These are phyloP conservation scores for Papilio demoleus DNA, from an alignment of 2,888 invertebrate species.

Conservation along the genomic window DNA sequence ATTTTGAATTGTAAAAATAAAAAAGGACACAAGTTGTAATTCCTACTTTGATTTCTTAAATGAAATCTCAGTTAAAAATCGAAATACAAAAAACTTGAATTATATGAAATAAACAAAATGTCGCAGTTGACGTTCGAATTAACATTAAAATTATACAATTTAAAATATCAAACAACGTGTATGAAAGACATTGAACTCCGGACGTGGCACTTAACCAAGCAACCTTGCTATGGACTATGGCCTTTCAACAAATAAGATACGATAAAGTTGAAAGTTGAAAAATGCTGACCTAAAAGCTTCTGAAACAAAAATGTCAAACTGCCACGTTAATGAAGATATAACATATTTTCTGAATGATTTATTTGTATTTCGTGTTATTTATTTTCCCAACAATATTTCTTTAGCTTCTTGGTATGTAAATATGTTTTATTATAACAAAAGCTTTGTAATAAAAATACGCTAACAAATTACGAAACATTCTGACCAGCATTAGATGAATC, in stretches of 20 bases:
- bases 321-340: conserved; percentile 19
- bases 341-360: neutral
- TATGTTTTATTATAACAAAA: neutral
- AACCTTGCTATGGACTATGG: conserved; percentile 1
- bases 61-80: no score
- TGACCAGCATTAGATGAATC: conserved; percentile 2
- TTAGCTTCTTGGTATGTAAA: neutral
- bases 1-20: no score
- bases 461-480: conserved; percentile 16
- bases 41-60: no score
- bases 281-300: conserved; percentile 18
- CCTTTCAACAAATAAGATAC: conserved; percentile 8
- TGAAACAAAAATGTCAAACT: conserved; percentile 35
- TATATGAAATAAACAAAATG: no score
- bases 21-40: no score
- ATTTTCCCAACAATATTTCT: neutral
- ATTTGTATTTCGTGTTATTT: neutral
- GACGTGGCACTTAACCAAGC: neutral
- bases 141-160: no score
- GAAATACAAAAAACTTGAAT: no score
- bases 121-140: no score
- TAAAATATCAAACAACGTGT: no score
- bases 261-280: neutral
- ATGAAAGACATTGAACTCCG: neutral
- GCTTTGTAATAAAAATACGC: neutral